Evolutionary conservation across 2,888 invertebrate species (phyloP).

Genomic region (Trissoscelio sp.): DNA sequence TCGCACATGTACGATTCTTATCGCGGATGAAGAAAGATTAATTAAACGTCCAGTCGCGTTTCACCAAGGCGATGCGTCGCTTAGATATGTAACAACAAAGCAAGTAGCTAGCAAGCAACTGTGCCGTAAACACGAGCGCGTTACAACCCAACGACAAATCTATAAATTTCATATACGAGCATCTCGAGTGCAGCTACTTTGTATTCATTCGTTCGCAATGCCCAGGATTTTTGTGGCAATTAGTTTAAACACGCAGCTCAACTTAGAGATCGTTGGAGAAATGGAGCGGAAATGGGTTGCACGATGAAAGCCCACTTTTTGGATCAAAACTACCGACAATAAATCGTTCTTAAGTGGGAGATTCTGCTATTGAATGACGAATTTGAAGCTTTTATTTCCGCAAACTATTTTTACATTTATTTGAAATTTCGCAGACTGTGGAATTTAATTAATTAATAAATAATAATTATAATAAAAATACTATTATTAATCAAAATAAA

Average conservation of each 20-base stretch:
- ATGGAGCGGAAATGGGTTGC: constrained; percentile 14
- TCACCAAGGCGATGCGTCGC: constrained; percentile 61
- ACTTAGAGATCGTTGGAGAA: neutral
- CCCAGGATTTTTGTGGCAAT: constrained; percentile 31
- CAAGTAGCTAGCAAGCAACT: constrained; percentile 51
- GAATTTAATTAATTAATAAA: no score
- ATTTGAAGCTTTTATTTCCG: neutral
- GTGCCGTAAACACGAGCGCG: constrained; percentile 48
- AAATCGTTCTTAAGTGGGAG: constrained; percentile 10
- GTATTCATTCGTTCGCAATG: constrained; percentile 1
- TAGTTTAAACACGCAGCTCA: constrained; percentile 1
- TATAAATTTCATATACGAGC: constrained; percentile 40
- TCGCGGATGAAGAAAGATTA: constrained; percentile 67
- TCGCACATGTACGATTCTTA: constrained; percentile 69
- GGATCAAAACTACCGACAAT: neutral
- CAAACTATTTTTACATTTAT: no score
- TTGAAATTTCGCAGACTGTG: no score
- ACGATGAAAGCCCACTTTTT: constrained; percentile 10
- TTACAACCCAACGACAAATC: constrained; percentile 55
- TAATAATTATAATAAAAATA: no score
- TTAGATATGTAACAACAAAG: constrained; percentile 64
- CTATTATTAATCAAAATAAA: no score
- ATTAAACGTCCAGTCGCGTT: constrained; percentile 67
- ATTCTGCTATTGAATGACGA: constrained; percentile 1
- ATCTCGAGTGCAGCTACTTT: constrained; percentile 4